Percentiles rank a stretch among this genome's conserved stretches.
These are phyloP conservation scores for Xiphophorus hellerii DNA, from an alignment of 2,113 vertebrate genomes.

Conservation along the genomic window DNA sequence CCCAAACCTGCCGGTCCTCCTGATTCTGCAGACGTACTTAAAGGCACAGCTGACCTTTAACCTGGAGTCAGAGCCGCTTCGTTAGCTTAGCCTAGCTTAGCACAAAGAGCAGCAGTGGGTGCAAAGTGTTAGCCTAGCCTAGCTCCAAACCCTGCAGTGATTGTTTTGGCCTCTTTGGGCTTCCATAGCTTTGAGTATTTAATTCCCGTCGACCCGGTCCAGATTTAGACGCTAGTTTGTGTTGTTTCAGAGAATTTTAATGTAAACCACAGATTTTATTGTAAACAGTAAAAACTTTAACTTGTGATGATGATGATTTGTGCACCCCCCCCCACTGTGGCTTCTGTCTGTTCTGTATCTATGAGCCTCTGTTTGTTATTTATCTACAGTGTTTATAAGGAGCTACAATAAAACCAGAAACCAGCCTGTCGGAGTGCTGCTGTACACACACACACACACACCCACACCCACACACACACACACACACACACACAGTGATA, in stretches of 20 bases:
- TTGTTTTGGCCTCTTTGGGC: slow-evolving; percentile 31
- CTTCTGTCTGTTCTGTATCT: slow-evolving; percentile 31
- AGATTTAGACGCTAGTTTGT: slow-evolving; percentile 46
- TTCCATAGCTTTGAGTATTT: slow-evolving; percentile 28
- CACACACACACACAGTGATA: background rate
- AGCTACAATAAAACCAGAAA: slow-evolving; percentile 59
- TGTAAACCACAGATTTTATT: slow-evolving; percentile 49
- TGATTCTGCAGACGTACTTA: slow-evolving; percentile 2
- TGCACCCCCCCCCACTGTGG: slow-evolving; percentile 16
- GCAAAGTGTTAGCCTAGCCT: slow-evolving; percentile 33
- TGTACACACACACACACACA: background rate
- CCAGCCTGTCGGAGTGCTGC: background rate
- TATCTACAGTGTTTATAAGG: slow-evolving; percentile 63
- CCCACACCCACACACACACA: background rate
- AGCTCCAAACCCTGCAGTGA: slow-evolving; percentile 9
- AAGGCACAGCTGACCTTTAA: slow-evolving; percentile 2
- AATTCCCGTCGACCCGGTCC: slow-evolving; percentile 8
- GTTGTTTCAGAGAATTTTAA: slow-evolving; percentile 61
- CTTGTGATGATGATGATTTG: slow-evolving; percentile 53
- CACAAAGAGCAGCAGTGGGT: slow-evolving; percentile 24
- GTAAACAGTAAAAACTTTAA: slow-evolving; percentile 53
- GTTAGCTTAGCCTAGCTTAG: slow-evolving; percentile 45
- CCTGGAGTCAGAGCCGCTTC: background rate
- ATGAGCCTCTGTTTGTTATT: slow-evolving; percentile 46
- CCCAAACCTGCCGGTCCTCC: no score